These are phyloP conservation scores for Crypturellus undulatus DNA, from an alignment of 2,113 vertebrate genomes.

Conservation along the genomic window DNA sequence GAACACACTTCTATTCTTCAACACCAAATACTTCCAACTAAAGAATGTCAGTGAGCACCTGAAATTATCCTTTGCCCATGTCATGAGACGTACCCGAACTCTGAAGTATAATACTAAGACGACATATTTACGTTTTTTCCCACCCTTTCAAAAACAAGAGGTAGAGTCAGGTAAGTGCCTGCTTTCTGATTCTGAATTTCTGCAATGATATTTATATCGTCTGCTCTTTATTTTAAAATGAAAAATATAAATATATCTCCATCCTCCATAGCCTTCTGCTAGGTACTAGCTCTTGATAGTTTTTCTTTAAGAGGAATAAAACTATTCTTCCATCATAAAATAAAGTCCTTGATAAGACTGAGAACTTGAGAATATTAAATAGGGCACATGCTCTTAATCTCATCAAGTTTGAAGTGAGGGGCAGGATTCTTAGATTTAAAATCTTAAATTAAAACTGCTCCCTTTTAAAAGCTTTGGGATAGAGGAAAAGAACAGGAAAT, in stretches of 20 bases:
- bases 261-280: background rate
- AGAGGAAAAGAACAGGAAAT: background rate
- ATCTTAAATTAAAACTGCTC: no score
- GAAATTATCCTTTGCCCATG: constrained; percentile 93
- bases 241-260: no score
- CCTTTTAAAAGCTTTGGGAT: no score
- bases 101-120: constrained; percentile 87
- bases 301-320: background rate
- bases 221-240: background rate
- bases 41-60: constrained; percentile 91
- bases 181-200: background rate
- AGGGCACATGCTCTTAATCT: no score
- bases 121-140: constrained; percentile 94
- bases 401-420: no score
- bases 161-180: constrained; percentile 77
- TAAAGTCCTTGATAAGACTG: background rate
- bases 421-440: no score
- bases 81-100: constrained; percentile 92
- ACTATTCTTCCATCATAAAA: background rate
- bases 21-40: constrained; percentile 95
- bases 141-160: constrained; percentile 84
- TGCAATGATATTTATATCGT: fast-evolving
- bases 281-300: background rate
- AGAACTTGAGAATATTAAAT: no score
- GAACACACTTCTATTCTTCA: constrained; percentile 98